Evolutionary conservation across 2,888 invertebrate species (phyloP), one percentile per base, ranked within the genome.

Genomic region (Ophion slaviceki): DNA sequence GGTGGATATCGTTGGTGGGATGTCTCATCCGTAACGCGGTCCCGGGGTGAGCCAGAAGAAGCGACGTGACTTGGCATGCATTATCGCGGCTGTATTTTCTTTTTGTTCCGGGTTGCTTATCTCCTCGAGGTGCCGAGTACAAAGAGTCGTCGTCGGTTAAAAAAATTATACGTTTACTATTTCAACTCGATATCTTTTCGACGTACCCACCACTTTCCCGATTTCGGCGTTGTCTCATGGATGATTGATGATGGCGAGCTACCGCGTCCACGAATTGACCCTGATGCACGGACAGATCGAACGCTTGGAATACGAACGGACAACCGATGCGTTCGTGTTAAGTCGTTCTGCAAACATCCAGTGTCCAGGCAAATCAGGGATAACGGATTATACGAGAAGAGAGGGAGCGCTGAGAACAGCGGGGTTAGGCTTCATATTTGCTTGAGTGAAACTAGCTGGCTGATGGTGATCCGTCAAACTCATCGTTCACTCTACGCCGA

Each of bases 1-100:
- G 14, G 7, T 53, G 78, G 66, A 62, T 82, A 79, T 80, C 80
- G 82, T 72, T 75, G 59, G 71, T 24, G 74, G 76, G 24, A 57
- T 70, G 64, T 86, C 80, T 47, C 74, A 20, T 36, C n/a, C 75
- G 75, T 81, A 75, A 76, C 81, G 80, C 67, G 70, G 14, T n/a
- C 14, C 14, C 28, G 71, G 83, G 81, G 62, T 74, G 71, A 28
- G 77, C 32, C 53, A 40, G 70, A 76, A 80, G 66, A 75, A 66
- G 75, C 85, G 91, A 90, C 93, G 93, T 93, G 93, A 92, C 91
- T 89, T 86, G 89, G 93, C 93, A 93, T 93, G 92, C 91, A 93
- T 93, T 93, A 93, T 90, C 89, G 86, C 85, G 17, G 36, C 32
- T 75, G 81, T 81, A 85, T 77, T 82, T 77, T 78, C 64, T 80